A percentile compares a stretch with the other conserved stretches of the same genome.
Conservation (phyloP, 2,113 vertebrate genomes). For the Saiga tatarica region DNA sequence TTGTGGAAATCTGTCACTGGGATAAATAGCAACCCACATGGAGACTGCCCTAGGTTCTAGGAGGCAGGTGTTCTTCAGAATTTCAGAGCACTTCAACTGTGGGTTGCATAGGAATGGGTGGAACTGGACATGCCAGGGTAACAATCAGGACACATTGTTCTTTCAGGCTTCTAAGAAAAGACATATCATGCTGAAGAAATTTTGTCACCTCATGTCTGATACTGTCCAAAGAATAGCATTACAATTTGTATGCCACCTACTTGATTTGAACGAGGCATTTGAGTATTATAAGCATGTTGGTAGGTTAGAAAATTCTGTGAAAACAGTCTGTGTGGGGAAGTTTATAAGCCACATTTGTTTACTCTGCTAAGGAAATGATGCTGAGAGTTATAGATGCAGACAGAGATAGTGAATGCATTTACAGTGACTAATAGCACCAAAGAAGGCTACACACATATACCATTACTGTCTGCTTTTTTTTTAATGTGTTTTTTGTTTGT, state of each 20-base stretch:
- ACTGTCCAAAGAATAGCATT: slow-evolving; percentile 30
- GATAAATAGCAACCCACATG: not conserved
- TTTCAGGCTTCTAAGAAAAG: slow-evolving; percentile 40
- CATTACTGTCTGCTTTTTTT: slow-evolving; percentile 31
- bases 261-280: slow-evolving; percentile 54
- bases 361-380: slow-evolving; percentile 48
- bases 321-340: slow-evolving; percentile 21
- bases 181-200: slow-evolving; percentile 41
- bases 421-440: slow-evolving; percentile 65
- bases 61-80: not conserved
- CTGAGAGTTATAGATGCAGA: slow-evolving; percentile 62
- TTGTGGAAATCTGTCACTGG: slow-evolving; percentile 1
- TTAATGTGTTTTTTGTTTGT: slow-evolving; percentile 41
- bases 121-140: not conserved
- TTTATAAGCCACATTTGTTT: slow-evolving; percentile 69
- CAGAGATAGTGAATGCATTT: slow-evolving; percentile 58
- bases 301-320: slow-evolving; percentile 45
- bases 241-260: slow-evolving; percentile 11
- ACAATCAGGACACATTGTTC: slow-evolving; percentile 2
- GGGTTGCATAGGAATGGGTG: not conserved
- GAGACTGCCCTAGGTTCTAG: not conserved
- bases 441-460: not conserved
- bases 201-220: not conserved
- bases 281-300: slow-evolving; percentile 45
- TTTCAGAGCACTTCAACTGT: not conserved